These are phyloP conservation scores for Oligia latruncula DNA, from an alignment of 2,888 invertebrate genomes.

Conservation along the genomic window DNA sequence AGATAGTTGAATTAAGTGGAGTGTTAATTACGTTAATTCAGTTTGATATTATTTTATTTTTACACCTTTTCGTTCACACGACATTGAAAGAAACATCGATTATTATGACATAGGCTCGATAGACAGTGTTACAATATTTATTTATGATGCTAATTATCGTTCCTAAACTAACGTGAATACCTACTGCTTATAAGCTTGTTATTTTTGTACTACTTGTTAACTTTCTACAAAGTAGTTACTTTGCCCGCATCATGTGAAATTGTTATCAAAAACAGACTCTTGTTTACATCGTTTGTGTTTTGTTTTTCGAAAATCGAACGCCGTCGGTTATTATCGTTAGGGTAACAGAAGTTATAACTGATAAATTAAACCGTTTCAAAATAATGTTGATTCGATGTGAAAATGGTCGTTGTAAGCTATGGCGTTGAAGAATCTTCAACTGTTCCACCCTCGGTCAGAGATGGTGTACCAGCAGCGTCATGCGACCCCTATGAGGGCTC, in stretches of 20 bases:
- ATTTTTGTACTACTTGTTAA: conserved; percentile 33
- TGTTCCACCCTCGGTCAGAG: conserved; percentile 81
- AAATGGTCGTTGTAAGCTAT: conserved; percentile 71
- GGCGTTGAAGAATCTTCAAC: conserved; percentile 85
- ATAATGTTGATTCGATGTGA: conserved; percentile 45
- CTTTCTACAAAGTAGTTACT: conserved; percentile 51
- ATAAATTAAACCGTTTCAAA: conserved; percentile 27
- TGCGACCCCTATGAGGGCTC: conserved; percentile 84
- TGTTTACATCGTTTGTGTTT: conserved; percentile 42
- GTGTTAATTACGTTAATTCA: conserved; percentile 16
- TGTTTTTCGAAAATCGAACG: conserved; percentile 43
- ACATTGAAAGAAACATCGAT: conserved; percentile 71
- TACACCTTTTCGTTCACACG: conserved; percentile 70
- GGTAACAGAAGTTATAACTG: conserved; percentile 33
- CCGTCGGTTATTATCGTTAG: conserved; percentile 19
- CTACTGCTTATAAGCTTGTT: not conserved
- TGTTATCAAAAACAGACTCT: conserved; percentile 65
- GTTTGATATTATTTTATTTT: conserved; percentile 6
- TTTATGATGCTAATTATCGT: conserved; percentile 53
- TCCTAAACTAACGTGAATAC: conserved; percentile 16
- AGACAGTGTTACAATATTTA: conserved; percentile 52
- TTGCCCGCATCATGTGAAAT: conserved; percentile 63
- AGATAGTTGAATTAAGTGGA: conserved; percentile 31
- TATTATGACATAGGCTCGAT: conserved; percentile 63
- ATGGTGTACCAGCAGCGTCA: conserved; percentile 82